Percentiles rank a stretch among this genome's conserved stretches.
Conservation (phyloP, 2,888 invertebrate genomes). For the Plagodis dolabraria region DNA sequence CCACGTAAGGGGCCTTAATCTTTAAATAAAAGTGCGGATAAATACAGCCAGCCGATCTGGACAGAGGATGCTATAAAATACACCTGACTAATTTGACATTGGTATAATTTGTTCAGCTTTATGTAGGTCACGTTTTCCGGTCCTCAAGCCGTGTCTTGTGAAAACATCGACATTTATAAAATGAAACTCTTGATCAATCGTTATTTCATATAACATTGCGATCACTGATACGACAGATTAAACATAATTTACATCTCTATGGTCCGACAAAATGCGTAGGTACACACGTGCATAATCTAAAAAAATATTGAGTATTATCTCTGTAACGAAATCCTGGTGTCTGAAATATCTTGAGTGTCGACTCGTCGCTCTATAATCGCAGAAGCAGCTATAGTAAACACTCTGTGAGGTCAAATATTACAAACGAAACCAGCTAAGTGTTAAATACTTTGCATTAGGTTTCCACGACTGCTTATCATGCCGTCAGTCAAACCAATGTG, state of each 20-base stretch:
- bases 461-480: constrained; percentile 22
- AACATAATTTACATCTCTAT: too few relatives aligned
- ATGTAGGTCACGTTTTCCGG: constrained; percentile 16
- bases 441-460: constrained; percentile 20
- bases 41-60: too few relatives aligned
- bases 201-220: too few relatives aligned
- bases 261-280: too few relatives aligned
- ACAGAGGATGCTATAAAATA: too few relatives aligned
- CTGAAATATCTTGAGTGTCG: constrained; percentile 9
- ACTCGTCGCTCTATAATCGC: not conserved
- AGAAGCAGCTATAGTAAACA: constrained; percentile 5
- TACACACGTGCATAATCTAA: constrained; percentile 3
- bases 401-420: constrained; percentile 20
- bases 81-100: too few relatives aligned
- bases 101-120: not conserved
- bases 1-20: too few relatives aligned
- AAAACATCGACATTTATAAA: not conserved
- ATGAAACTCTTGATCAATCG: not conserved
- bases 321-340: constrained; percentile 3
- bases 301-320: not conserved
- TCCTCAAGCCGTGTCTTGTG: not conserved
- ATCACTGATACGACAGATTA: too few relatives aligned
- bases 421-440: constrained; percentile 17
- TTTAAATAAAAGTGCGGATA: too few relatives aligned
- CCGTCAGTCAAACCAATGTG: constrained; percentile 4